A percentile compares a stretch with the other conserved stretches of the same genome.
Conservation (phyloP, 2,888 invertebrate species). For the Herminia tarsipennalis region DNA sequence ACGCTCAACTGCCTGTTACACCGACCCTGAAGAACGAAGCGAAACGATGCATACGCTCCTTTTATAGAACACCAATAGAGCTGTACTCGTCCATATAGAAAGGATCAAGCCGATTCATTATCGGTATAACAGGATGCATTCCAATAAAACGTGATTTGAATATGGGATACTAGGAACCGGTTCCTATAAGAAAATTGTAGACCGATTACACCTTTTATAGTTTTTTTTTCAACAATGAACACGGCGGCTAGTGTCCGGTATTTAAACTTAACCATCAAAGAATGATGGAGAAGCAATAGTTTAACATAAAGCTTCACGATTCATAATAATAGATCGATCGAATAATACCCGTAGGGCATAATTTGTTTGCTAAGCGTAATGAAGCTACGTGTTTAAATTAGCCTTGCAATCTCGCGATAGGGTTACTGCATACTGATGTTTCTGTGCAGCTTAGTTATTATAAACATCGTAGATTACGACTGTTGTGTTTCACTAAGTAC, state of each 20-base stretch:
- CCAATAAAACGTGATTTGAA: slow-evolving; percentile 52
- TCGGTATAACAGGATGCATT: slow-evolving; percentile 54
- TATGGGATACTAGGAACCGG: slow-evolving; percentile 37
- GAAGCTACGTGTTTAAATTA: slow-evolving; percentile 27
- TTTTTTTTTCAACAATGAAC: background rate
- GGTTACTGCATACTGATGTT: slow-evolving; percentile 18
- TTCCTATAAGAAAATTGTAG: slow-evolving; percentile 26
- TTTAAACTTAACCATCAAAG: background rate
- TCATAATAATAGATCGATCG: slow-evolving; percentile 21
- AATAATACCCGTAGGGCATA: slow-evolving; percentile 25
- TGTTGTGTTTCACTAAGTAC: background rate
- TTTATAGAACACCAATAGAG: slow-evolving; percentile 61
- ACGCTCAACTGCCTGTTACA: slow-evolving; percentile 60
- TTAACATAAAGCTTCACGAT: too few species aligned
- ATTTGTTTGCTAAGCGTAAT: slow-evolving; percentile 42
- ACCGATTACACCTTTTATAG: slow-evolving; percentile 6
- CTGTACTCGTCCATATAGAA: slow-evolving; percentile 50
- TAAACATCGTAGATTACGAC: slow-evolving; percentile 1
- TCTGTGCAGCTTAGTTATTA: slow-evolving; percentile 5
- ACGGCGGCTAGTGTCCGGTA: background rate
- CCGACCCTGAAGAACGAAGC: slow-evolving; percentile 59
- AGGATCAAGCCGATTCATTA: slow-evolving; percentile 48
- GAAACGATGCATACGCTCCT: slow-evolving; percentile 55
- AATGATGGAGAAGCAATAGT: too few species aligned
- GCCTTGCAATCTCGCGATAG: slow-evolving; percentile 30